These are phyloP conservation scores for Tetramorium alpestre DNA, from an alignment of 1,140 invertebrate genomes.

Conservation along the genomic window DNA sequence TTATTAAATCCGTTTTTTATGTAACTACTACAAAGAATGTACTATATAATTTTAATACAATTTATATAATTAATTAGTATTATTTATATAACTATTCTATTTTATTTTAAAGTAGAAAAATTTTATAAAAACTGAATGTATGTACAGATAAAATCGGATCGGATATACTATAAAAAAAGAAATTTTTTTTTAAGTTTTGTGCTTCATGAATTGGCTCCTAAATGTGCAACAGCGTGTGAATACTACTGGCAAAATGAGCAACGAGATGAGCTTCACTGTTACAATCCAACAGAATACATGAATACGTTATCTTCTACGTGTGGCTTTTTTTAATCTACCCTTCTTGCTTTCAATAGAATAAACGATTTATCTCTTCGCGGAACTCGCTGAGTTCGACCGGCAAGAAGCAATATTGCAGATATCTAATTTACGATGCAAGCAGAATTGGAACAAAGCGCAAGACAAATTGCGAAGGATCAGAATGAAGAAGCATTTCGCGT, in stretches of 20 bases:
- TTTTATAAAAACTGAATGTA: background rate
- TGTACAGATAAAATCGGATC: background rate
- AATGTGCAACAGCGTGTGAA: conserved; percentile 51
- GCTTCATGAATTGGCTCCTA: background rate
- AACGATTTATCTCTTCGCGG: conserved; percentile 60
- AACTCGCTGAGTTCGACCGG: conserved; percentile 62
- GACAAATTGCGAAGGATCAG: conserved; percentile 30
- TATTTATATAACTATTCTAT: background rate
- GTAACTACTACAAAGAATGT: too few relatives aligned
- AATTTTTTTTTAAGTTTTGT: background rate
- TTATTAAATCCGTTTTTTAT: too few relatives aligned
- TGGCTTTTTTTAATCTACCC: conserved; percentile 58
- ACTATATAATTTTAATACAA: background rate
- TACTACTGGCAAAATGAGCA: conserved; percentile 47
- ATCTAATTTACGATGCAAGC: conserved; percentile 20
- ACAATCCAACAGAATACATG: conserved; percentile 60
- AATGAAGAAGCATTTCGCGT: conserved; percentile 15
- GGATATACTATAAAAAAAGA: background rate
- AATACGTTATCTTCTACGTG: conserved; percentile 65
- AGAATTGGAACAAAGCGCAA: conserved; percentile 37
- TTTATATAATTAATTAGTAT: background rate
- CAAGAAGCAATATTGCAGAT: conserved; percentile 33
- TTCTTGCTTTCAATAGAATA: conserved; percentile 54
- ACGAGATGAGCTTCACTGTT: conserved; percentile 42
- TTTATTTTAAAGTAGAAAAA: too few relatives aligned